Evolutionary conservation across 2,113 vertebrate genomes (phyloP).

Genomic region (Amblyornis subalaris): DNA sequence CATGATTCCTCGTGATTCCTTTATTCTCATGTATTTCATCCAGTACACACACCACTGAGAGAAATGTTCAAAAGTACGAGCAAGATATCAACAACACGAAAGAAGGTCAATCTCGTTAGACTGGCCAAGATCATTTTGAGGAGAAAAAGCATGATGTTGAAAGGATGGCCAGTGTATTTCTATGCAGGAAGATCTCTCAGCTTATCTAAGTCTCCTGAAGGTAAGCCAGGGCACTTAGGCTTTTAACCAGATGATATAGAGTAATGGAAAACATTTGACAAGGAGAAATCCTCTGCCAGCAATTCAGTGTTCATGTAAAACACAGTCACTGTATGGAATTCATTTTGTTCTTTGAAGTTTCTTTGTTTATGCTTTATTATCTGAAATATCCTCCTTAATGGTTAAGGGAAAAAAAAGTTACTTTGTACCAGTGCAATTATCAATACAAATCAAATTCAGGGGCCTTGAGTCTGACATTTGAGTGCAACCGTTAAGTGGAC

Average conservation of each 20-base stretch:
- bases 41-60: neutral
- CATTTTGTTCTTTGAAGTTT: slow-evolving; percentile 37
- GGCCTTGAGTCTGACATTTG: neutral
- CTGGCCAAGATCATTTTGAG: neutral
- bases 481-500: neutral
- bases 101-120: neutral
- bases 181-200: neutral
- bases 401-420: accelerated
- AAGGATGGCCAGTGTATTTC: neutral
- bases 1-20: neutral
- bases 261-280: neutral
- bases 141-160: neutral
- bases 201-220: slow-evolving; percentile 3
- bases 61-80: neutral
- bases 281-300: neutral
- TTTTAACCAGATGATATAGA: neutral
- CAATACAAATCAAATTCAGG: neutral
- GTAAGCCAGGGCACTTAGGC: neutral
- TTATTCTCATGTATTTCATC: neutral
- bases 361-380: slow-evolving; percentile 37
- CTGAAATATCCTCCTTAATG: neutral
- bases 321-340: neutral
- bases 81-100: neutral
- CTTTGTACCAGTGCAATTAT: neutral
- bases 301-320: neutral